Conservation (phyloP, 2,797 vertebrate genomes). For the Scolopax rusticola region DNA sequence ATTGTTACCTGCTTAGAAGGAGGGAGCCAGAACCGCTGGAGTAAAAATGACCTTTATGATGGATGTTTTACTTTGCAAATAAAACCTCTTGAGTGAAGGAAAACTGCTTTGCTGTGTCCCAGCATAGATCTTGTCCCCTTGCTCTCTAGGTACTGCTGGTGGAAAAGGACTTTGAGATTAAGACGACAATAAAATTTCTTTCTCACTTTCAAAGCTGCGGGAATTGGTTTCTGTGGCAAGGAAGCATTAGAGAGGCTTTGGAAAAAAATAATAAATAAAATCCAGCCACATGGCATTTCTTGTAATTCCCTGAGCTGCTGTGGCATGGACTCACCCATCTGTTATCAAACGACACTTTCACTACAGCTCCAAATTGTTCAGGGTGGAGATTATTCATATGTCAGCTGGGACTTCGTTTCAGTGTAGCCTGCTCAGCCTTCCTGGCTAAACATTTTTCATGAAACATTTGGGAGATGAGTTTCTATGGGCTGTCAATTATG, state of each 20-base stretch:
- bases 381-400: conserved; percentile 50
- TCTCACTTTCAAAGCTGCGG: conserved; percentile 43
- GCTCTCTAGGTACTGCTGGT: not conserved
- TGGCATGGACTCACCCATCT: conserved; percentile 43
- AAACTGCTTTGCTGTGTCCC: conserved; percentile 15
- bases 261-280: not conserved
- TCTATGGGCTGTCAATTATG: conserved; percentile 45
- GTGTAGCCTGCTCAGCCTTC: not conserved
- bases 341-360: conserved; percentile 28
- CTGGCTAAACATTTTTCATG: conserved; percentile 53
- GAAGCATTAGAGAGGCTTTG: not conserved
- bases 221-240: conserved; percentile 25
- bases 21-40: not conserved
- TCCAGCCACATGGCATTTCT: conserved; percentile 13
- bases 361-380: conserved; percentile 31
- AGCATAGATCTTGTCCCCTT: not conserved
- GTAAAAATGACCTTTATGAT: conserved; percentile 43
- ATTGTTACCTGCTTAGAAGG: not conserved
- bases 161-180: conserved; percentile 48
- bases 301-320: conserved; percentile 39
- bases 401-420: conserved; percentile 44
- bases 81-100: conserved; percentile 28
- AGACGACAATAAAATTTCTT: conserved; percentile 51
- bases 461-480: conserved; percentile 48
- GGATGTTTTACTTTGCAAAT: conserved; percentile 19